Percentiles rank a stretch among this genome's conserved stretches.
phyloP scores from a whole-genome alignment of 1,140 invertebrate species.

The Orius laevigatus region DNA sequence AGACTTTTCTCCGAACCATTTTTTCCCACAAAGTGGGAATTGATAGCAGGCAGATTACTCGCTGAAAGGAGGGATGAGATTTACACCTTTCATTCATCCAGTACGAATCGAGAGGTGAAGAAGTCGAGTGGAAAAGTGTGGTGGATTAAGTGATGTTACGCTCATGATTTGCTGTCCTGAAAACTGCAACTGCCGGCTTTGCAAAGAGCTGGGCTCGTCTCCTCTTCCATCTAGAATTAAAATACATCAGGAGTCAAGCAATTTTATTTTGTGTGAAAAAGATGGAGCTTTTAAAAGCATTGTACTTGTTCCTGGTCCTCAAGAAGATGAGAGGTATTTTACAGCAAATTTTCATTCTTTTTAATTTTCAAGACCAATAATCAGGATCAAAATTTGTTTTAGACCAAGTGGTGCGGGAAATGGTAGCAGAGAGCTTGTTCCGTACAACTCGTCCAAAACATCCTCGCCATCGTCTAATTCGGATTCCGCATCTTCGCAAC shows the following conservation, averaged over 20 bases:
- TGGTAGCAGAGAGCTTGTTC: slow-evolving; percentile 20
- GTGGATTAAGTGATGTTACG: no score
- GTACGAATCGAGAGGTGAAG: no score
- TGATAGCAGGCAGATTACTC: no score
- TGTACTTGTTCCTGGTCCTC: slow-evolving; percentile 18
- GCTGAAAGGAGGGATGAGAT: no score
- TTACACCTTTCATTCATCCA: no score
- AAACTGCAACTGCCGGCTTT: slow-evolving; percentile 39
- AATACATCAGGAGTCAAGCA: slow-evolving; percentile 23
- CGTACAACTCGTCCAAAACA: slow-evolving; percentile 14
- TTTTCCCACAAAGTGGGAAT: no score
- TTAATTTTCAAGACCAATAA: not conserved
- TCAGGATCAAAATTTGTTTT: slow-evolving; percentile 2
- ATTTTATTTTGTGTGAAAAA: slow-evolving; percentile 39
- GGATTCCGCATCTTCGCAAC: slow-evolving; percentile 13
- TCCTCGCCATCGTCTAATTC: slow-evolving; percentile 11
- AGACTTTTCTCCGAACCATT: no score
- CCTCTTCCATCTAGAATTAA: slow-evolving; percentile 24
- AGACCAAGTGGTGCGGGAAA: slow-evolving; percentile 21
- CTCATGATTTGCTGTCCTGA: slow-evolving; percentile 27
- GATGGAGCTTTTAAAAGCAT: slow-evolving; percentile 23
- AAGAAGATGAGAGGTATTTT: not conserved
- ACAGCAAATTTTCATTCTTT: not conserved
- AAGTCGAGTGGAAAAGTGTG: no score
- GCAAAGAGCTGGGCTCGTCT: slow-evolving; percentile 35